These are phyloP conservation scores for Microctenopoma stevenorrisi DNA, from an alignment of 2,797 vertebrate species.

Conservation along the genomic window DNA sequence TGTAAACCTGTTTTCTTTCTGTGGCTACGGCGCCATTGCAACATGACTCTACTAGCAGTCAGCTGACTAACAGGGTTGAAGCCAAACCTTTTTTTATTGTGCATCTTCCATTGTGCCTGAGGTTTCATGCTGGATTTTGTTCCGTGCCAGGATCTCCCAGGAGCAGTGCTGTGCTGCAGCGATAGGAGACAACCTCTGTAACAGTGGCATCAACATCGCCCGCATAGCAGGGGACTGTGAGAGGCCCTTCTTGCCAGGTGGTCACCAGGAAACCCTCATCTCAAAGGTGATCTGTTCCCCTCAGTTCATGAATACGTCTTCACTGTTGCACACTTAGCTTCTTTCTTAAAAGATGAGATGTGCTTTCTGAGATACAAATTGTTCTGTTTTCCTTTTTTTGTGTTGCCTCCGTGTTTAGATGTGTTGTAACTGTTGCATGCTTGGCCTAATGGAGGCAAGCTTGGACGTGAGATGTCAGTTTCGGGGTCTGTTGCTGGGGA, in stretches of 20 bases:
- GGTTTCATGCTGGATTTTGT: neutral
- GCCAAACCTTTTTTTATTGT: constrained; percentile 2
- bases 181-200: constrained; percentile 79
- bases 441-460: constrained; percentile 81
- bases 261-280: constrained; percentile 77
- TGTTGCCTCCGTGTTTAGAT: constrained; percentile 67
- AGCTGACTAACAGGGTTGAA: neutral
- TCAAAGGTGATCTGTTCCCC: constrained; percentile 81
- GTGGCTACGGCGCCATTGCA: neutral
- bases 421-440: constrained; percentile 91
- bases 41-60: neutral
- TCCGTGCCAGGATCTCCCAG: constrained; percentile 82
- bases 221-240: constrained; percentile 78
- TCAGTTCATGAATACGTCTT: neutral
- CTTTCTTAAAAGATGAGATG: neutral
- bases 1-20: neutral
- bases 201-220: constrained; percentile 82
- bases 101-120: neutral
- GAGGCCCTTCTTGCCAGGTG: constrained; percentile 32
- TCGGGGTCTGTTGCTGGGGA: constrained; percentile 76
- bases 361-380: neutral
- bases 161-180: constrained; percentile 87
- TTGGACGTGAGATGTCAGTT: constrained; percentile 83
- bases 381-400: neutral
- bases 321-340: neutral